A percentile compares a stretch with the other conserved stretches of the same genome.
Conservation (phyloP, 2,888 invertebrate genomes). For the Pseudeuparius sepicola region DNA sequence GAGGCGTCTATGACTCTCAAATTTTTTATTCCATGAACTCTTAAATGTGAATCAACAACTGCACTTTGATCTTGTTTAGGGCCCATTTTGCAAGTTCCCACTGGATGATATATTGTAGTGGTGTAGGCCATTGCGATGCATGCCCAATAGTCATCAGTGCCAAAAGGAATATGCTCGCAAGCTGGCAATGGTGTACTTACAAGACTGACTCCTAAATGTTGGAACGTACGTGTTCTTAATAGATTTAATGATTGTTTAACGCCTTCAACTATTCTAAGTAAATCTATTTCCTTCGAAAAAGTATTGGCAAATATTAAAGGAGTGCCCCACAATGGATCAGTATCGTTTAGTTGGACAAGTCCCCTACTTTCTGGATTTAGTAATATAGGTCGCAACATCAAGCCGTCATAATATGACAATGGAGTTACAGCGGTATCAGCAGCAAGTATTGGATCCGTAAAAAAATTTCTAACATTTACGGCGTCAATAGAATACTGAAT, state of each 20-base stretch:
- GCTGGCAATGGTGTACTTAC: slow-evolving; percentile 49
- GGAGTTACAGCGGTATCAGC: slow-evolving; percentile 42
- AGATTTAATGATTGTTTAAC: slow-evolving; percentile 49
- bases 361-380: slow-evolving; percentile 56
- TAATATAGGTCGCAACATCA: slow-evolving; percentile 52
- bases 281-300: slow-evolving; percentile 53
- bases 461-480: slow-evolving; percentile 46
- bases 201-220: slow-evolving; percentile 45
- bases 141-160: slow-evolving; percentile 54
- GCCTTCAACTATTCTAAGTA: slow-evolving; percentile 50
- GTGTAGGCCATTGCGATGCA: slow-evolving; percentile 58
- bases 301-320: slow-evolving; percentile 66
- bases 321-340: slow-evolving; percentile 60
- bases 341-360: slow-evolving; percentile 49
- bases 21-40: slow-evolving; percentile 51
- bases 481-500: slow-evolving; percentile 58
- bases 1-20: slow-evolving; percentile 60
- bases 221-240: slow-evolving; percentile 50
- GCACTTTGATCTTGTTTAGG: slow-evolving; percentile 49
- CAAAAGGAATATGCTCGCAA: slow-evolving; percentile 48
- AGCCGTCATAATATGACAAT: slow-evolving; percentile 51
- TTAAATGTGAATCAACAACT: slow-evolving; percentile 55
- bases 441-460: slow-evolving; percentile 44
- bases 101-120: slow-evolving; percentile 58
- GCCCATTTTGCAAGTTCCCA: slow-evolving; percentile 63